Evolutionary conservation across 2,797 vertebrate species (phyloP), one percentile per base, ranked within the genome.

Genomic region (Sylvia borin): DNA sequence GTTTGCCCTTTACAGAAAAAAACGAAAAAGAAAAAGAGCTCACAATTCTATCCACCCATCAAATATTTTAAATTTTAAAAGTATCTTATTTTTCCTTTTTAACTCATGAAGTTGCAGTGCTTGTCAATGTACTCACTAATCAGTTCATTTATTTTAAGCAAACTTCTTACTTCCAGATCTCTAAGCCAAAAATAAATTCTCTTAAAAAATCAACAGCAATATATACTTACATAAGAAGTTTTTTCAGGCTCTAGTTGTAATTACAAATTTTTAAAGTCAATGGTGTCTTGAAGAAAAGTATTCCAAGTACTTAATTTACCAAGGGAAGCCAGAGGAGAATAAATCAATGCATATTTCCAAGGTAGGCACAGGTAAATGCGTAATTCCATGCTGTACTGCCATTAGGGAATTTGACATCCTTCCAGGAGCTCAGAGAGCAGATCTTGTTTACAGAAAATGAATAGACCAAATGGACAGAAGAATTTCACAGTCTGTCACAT

Each of bases 131-230:
- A 64, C 31, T 81, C 5, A 3, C n/a, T 87, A 81, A 92, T 80
- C n/a, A 55, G 40, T 74, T 89, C 14, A 60, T 78, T 84, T 92
- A 77, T 93, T 95, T 93, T 85, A 72, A 92, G 55, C 31, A 76
- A 76, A 73, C 5, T 8, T 85, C 31, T 62, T 82, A 48, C 72
- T 88, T 92, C 60, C 71, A 70, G 31, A 68, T 81, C 58, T 86
- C 34, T 83, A 76, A 86, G 34, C 14, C 20, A 84, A 84, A 92
- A 77, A 54, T 83, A 95, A 81, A 55, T 72, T 74, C 34, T 64
- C 53, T 71, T 84, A 11, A 88, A 86, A 72, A 71, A 66, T 73
- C 71, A 91, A 53, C 84, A 74, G 64, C 34, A 34, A 5, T 70
- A 45, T 77, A 54, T 66, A 65, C 36, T 87, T 95, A 74, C 8